phyloP scores from a whole-genome alignment of 2,113 vertebrate genomes.

The Oncorhynchus kisutch region DNA sequence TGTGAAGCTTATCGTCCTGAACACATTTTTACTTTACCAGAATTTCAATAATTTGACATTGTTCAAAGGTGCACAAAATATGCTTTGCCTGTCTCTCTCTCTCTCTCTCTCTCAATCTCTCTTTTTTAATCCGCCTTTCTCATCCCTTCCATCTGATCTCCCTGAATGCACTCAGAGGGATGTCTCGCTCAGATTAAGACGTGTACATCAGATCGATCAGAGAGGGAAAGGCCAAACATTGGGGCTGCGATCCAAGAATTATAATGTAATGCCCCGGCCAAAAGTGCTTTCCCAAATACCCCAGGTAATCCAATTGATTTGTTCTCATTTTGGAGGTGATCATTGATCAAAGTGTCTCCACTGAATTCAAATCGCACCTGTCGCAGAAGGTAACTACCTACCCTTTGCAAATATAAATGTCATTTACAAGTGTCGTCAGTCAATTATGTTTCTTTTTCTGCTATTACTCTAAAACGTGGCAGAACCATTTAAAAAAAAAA shows the following conservation, averaged over 20 bases:
- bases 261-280: neutral
- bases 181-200: constrained; percentile 29
- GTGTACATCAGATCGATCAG: constrained; percentile 10
- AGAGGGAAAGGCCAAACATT: constrained; percentile 15
- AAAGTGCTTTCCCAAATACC: neutral
- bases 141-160: too few species aligned
- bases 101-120: neutral
- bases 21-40: neutral
- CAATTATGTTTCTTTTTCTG: too few species aligned
- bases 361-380: too few species aligned
- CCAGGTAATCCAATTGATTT: constrained; percentile 7
- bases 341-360: too few species aligned
- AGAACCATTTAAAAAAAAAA: too few species aligned
- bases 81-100: neutral
- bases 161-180: too few species aligned
- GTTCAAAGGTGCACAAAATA: neutral
- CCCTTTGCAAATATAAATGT: too few species aligned
- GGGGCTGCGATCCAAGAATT: constrained; percentile 14
- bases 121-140: neutral
- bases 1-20: neutral
- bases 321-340: too few species aligned
- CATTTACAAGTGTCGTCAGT: too few species aligned
- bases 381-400: too few species aligned
- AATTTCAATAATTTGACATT: neutral
- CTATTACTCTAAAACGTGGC: too few species aligned